Evolutionary conservation across 2,797 vertebrate genomes (phyloP), one percentile per base, ranked within the genome.

Genomic region (Neomorphus geoffroyi): DNA sequence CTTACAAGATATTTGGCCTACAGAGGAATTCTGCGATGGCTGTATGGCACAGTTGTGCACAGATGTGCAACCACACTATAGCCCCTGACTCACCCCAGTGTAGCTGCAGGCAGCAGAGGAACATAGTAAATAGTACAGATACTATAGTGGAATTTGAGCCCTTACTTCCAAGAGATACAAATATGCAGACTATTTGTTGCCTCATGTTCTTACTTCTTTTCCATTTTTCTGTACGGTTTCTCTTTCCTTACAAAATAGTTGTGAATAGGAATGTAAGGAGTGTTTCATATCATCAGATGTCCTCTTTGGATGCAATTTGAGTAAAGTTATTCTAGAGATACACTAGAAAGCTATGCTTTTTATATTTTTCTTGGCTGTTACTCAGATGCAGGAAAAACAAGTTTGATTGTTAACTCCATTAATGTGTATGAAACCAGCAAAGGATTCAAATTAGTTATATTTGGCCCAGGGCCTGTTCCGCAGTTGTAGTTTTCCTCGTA

Each of bases 281-380:
- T 94, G 22, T 85, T 88, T 79, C 35, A 58, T n/a, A 33, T 90
- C 15, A 62, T 88, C 54, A 53, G 41, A 79, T 73, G 37, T 78
- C 28, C 51, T 91, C 45, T 61, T 80, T 28, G 26, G 90, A 95
- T 95, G 43, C 27, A 71, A 11, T 89, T 65, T 46, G 80, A 80
- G 16, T 58, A 56, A 77, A 50, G 33, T 93, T 90, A 48, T 80
- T 85, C 11, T 73, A 92, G 74, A 95, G 82, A 71, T 86, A 64
- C 53, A 32, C 46, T 57, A 66, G 46, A 86, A 92, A 92, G 90
- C 17, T 70, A 79, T 94, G 58, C 37, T 91, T 89, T 93, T 75
- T 43, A 13, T 93, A 50, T 92, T 96, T 94, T 87, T 86, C 45
- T 90, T 89, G 78, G 75, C 72, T 92, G 13, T 37, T 92, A 53